phyloP scores from a whole-genome alignment of 1,140 invertebrate species.

The Drosophila punjabiensis region DNA sequence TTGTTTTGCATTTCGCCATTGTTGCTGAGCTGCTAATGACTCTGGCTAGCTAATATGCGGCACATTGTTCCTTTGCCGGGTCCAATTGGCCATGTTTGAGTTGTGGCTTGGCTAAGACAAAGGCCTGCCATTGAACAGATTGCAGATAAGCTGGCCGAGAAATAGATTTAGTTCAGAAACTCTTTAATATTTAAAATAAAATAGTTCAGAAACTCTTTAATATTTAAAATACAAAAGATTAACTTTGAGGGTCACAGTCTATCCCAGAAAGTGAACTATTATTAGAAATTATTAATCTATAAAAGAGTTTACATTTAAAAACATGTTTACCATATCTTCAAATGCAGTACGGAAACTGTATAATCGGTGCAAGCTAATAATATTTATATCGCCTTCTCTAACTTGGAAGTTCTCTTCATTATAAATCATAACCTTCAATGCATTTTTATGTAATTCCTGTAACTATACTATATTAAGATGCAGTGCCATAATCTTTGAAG shows the following conservation, averaged over 20 bases:
- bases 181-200: background rate
- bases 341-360: background rate
- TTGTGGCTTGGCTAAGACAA: conserved; percentile 53
- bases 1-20: conserved; percentile 37
- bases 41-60: conserved; percentile 41
- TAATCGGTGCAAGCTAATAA: background rate
- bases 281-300: background rate
- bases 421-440: background rate
- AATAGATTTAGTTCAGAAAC: too few relatives aligned
- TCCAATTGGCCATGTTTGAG: conserved; percentile 58
- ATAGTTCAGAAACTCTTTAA: background rate
- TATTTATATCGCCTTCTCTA: background rate
- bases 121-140: conserved; percentile 11
- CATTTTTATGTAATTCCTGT: background rate
- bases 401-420: background rate
- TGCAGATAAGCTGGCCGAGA: background rate
- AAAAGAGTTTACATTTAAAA: background rate
- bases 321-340: background rate
- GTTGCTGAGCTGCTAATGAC: conserved; percentile 42
- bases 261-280: background rate
- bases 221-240: background rate
- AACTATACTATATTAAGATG: background rate
- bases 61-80: conserved; percentile 40
- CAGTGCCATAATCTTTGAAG: background rate
- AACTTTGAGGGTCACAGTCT: background rate